Evolutionary conservation across 2,797 vertebrate genomes (phyloP).

Genomic region (Sciurus vulgaris): DNA sequence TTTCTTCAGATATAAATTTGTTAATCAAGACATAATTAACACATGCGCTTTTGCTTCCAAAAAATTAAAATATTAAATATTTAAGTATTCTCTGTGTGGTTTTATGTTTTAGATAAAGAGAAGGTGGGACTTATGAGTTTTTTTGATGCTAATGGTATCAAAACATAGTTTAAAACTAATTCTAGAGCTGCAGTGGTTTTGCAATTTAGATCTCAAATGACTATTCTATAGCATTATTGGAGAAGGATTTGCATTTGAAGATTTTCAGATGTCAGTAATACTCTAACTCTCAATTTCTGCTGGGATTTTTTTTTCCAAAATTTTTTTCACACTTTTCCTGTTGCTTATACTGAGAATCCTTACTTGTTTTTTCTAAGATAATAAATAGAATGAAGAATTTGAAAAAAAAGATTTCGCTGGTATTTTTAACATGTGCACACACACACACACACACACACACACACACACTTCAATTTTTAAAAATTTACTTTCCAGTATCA

Average conservation of each 20-base stretch:
- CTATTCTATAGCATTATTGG: neutral
- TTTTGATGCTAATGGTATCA: neutral
- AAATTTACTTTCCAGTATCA: neutral
- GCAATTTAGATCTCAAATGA: neutral
- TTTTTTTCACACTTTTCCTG: neutral
- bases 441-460: neutral
- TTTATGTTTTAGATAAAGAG: neutral
- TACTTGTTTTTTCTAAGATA: neutral
- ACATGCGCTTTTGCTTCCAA: neutral
- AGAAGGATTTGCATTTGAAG: neutral
- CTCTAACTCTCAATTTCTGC: neutral
- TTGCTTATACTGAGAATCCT: neutral
- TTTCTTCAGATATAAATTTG: neutral
- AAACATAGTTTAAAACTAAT: neutral
- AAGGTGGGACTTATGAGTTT: neutral
- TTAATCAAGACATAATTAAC: neutral
- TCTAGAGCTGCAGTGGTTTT: neutral
- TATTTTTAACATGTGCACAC: neutral
- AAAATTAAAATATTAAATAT: conserved; percentile 2
- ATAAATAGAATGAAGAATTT: neutral
- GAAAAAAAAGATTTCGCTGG: neutral
- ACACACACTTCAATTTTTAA: neutral
- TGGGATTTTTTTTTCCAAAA: neutral
- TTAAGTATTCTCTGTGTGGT: neutral
- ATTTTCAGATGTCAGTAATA: neutral